Conservation (phyloP, 2,888 invertebrate species). For the Chesias legatella region DNA sequence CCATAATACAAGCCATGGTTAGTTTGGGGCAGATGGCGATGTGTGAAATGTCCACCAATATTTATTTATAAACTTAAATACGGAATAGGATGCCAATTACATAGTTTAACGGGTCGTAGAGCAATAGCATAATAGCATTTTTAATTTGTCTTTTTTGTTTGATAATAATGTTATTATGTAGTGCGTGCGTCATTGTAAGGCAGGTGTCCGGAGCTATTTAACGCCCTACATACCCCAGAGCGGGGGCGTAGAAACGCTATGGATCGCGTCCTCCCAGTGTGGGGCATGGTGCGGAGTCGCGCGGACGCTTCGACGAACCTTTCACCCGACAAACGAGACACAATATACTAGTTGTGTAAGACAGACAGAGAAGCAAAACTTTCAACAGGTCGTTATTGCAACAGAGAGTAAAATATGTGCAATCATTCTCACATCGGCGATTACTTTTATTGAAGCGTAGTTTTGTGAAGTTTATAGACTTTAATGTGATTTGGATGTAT, state of each 20-base stretch:
- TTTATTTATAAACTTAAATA: too few species aligned
- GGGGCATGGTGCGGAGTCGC: slow-evolving; percentile 62
- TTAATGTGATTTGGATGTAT: slow-evolving; percentile 34
- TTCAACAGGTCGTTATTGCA: slow-evolving; percentile 79
- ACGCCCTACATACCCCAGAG: slow-evolving; percentile 66
- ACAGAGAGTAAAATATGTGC: slow-evolving; percentile 67
- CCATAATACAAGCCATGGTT: too few species aligned
- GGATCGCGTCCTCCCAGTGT: slow-evolving; percentile 70
- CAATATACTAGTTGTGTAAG: slow-evolving; percentile 43
- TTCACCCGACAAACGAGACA: slow-evolving; percentile 48
- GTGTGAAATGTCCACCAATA: too few species aligned
- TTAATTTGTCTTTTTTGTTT: too few species aligned
- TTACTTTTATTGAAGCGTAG: slow-evolving; percentile 50
- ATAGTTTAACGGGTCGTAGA: too few species aligned
- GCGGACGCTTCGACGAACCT: slow-evolving; percentile 58
- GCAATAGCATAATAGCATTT: too few species aligned
- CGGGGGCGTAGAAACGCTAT: slow-evolving; percentile 64
- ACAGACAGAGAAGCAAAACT: slow-evolving; percentile 59
- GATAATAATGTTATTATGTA: slow-evolving; percentile 33
- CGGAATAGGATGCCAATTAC: too few species aligned
- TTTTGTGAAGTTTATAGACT: slow-evolving; percentile 42
- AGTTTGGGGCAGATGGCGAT: too few species aligned
- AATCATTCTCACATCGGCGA: slow-evolving; percentile 61
- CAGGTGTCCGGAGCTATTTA: slow-evolving; percentile 73
- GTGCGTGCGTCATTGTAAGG: slow-evolving; percentile 51